Conservation (phyloP, 2,797 vertebrate species). For the Sebastes variabilis region DNA sequence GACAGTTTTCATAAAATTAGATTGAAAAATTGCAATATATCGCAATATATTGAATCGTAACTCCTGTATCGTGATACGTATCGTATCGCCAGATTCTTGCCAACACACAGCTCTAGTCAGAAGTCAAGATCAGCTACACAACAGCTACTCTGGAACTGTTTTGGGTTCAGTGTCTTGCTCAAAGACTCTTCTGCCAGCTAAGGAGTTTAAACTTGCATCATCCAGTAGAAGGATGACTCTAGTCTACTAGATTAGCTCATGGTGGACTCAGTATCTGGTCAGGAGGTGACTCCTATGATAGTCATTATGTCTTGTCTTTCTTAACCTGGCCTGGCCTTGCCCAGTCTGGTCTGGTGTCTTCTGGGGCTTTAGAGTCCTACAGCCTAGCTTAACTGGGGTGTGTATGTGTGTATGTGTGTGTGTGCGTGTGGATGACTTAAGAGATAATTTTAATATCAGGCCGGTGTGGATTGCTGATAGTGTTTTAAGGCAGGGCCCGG, state of each 20-base stretch:
- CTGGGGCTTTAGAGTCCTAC: neutral
- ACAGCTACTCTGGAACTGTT: neutral
- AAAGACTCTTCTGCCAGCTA: neutral
- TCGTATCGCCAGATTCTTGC: no score
- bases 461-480: conserved; percentile 86
- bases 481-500: conserved; percentile 81
- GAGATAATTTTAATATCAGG: conserved; percentile 86
- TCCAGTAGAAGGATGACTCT: neutral
- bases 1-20: no score
- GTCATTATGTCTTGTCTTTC: conserved; percentile 33
- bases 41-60: no score
- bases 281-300: conserved; percentile 34
- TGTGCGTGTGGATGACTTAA: conserved; percentile 66
- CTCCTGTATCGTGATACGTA: no score
- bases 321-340: conserved; percentile 8
- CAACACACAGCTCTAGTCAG: neutral
- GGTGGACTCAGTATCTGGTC: conserved; percentile 22
- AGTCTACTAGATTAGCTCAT: conserved; percentile 8
- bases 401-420: conserved; percentile 30
- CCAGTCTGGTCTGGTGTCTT: conserved; percentile 38
- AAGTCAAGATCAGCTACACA: neutral
- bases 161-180: neutral
- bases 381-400: conserved; percentile 11
- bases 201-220: neutral
- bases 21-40: no score